These are phyloP conservation scores for Cataglyphis albicans DNA, from an alignment of 2,888 invertebrate species.

Conservation along the genomic window DNA sequence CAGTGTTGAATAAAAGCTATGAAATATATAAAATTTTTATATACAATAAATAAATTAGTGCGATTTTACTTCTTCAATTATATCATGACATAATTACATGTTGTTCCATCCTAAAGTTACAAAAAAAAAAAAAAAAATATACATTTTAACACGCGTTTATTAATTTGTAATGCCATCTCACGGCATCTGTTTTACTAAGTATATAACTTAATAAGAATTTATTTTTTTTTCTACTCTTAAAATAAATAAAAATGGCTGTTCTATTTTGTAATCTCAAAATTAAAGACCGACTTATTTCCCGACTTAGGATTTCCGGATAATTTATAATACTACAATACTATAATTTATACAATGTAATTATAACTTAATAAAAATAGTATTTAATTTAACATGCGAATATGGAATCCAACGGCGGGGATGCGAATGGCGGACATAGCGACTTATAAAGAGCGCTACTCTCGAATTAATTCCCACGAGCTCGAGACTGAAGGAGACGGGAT, in stretches of 20 bases:
- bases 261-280: not conserved
- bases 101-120: not conserved
- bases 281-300: not conserved
- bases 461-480: constrained; percentile 72
- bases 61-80: not conserved
- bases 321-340: not conserved
- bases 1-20: not conserved
- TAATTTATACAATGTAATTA: not conserved
- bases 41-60: not conserved
- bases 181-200: not conserved
- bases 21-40: not conserved
- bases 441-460: constrained; percentile 32
- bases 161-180: not conserved
- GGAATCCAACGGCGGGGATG: not conserved
- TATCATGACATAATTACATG: not conserved
- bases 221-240: not conserved
- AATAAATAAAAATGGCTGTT: not conserved
- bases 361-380: not conserved
- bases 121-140: not conserved
- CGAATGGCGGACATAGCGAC: not conserved
- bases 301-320: not conserved
- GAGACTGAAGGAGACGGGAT: constrained; percentile 58
- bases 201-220: not conserved
- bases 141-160: not conserved
- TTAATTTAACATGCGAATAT: not conserved